Base-by-base conservation (phyloP, 1,140 invertebrate genomes). In the Drosophila rhopaloa region DNA sequence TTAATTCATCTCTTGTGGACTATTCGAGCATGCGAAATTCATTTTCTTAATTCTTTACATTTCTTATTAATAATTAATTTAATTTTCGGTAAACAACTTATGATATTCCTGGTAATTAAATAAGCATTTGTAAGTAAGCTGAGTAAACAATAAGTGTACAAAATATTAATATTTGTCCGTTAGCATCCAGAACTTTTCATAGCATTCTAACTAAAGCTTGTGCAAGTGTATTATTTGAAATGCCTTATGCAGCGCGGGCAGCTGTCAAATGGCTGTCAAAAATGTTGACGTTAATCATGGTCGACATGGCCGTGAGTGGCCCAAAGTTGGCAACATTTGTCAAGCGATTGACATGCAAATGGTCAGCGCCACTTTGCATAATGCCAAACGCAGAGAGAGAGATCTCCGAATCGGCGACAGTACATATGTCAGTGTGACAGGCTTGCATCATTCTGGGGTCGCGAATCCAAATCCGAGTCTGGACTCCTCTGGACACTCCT, bases 301-400 rank as follows among this genome's bases (percentile, higher is more conserved):
- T 58, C 60, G 84, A 83, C 83, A 71, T 88, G 83, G 60, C 82
- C 85, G 71, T 88, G 82, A 83, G 48, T 73, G 76, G 60, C 44
- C 82, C 83, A 88, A 86, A 88, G 82, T 86, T 88, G 79, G 82
- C 83, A 88, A 79, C 82, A 86, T 86, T 86, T 86, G 82, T 86
- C 82, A 88, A 85, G 50, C 83, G 80, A 89, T 89, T 89, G 83
- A 84, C 84, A 89, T 88, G 83, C 83, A 88, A 89, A 88, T 89
- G 79, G 76, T 71, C 83, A 83, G 83, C 81, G 81, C 81, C 81
- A 80, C 75, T 83, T 83, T 79, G 80, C 79, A 84, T 84, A 71
- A 63, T 19, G 56, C 68, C 59, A 61, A 63, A 50, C 16, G 19
- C 14, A 35, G 56, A 27, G 51, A 55, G 46, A 58, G 32, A 66